phyloP scores from a whole-genome alignment of 23 tunicate species.

The Phallusia fumigata region DNA sequence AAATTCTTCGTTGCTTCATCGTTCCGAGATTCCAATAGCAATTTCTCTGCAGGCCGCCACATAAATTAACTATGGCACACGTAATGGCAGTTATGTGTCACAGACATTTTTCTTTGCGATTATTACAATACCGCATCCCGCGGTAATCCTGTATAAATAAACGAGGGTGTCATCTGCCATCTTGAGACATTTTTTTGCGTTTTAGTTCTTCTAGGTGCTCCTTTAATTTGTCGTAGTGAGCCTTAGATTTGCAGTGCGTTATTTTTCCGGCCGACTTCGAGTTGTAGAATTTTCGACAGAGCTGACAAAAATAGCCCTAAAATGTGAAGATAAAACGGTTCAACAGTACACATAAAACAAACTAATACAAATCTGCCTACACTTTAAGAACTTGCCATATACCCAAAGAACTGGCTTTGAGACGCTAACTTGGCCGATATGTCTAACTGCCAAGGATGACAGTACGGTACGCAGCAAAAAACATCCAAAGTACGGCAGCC shows the following conservation, averaged over 20 bases:
- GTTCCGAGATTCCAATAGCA: no score
- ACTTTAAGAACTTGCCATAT: not conserved
- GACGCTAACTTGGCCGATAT: not conserved
- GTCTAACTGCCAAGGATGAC: not conserved
- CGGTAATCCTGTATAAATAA: no score
- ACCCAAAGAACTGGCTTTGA: not conserved
- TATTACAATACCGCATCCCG: no score
- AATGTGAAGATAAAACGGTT: not conserved
- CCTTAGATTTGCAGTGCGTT: constrained; percentile 56
- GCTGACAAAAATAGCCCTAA: constrained; percentile 68
- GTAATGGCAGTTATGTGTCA: no score
- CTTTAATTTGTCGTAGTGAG: constrained; percentile 70
- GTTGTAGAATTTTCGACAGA: constrained; percentile 69
- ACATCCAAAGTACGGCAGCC: no score
- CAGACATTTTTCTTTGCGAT: no score
- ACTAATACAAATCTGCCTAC: not conserved
- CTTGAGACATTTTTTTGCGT: not conserved
- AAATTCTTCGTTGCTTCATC: no score
- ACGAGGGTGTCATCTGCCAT: no score
- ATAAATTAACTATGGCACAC: no score
- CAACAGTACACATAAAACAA: not conserved
- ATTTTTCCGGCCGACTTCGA: constrained; percentile 26
- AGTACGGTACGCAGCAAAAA: not conserved
- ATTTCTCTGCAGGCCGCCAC: no score
- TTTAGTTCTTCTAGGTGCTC: constrained; percentile 31